These are phyloP conservation scores for Strigops habroptila DNA, from an alignment of 2,113 vertebrate species.

Conservation along the genomic window DNA sequence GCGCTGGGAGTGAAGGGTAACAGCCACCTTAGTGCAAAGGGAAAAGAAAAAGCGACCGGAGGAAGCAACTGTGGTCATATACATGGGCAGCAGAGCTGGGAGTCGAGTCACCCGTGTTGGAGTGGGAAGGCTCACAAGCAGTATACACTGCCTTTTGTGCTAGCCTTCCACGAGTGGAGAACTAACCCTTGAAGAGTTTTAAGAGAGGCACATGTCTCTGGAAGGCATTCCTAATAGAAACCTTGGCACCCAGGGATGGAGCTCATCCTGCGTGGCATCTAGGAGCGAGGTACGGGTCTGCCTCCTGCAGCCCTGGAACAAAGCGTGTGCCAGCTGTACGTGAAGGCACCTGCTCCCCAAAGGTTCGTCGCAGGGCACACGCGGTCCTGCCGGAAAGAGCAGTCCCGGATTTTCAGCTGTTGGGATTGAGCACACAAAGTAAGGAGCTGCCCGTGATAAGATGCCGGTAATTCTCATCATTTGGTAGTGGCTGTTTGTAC, in stretches of 20 bases:
- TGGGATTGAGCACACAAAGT: not conserved
- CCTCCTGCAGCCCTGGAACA: accelerated
- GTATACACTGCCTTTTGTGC: accelerated
- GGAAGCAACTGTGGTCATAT: accelerated
- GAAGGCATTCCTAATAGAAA: not conserved
- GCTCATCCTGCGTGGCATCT: not conserved
- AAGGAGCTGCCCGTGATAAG: not conserved
- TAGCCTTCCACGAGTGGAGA: accelerated
- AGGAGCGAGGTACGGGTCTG: not conserved
- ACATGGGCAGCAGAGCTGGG: not conserved
- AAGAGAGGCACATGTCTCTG: accelerated
- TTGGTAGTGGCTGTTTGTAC: accelerated
- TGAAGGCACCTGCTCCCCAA: accelerated
- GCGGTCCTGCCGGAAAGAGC: not conserved
- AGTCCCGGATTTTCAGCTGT: accelerated
- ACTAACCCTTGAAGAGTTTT: not conserved
- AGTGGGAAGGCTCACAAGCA: accelerated
- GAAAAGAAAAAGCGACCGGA: no score
- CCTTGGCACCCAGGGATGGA: not conserved
- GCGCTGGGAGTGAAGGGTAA: not conserved
- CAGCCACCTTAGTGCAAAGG: not conserved
- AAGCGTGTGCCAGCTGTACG: accelerated
- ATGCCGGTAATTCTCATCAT: accelerated
- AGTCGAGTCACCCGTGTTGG: accelerated
- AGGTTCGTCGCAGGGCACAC: accelerated